Evolutionary conservation across 2,113 vertebrate species (phyloP).

Genomic region (Syngnathus floridae): DNA sequence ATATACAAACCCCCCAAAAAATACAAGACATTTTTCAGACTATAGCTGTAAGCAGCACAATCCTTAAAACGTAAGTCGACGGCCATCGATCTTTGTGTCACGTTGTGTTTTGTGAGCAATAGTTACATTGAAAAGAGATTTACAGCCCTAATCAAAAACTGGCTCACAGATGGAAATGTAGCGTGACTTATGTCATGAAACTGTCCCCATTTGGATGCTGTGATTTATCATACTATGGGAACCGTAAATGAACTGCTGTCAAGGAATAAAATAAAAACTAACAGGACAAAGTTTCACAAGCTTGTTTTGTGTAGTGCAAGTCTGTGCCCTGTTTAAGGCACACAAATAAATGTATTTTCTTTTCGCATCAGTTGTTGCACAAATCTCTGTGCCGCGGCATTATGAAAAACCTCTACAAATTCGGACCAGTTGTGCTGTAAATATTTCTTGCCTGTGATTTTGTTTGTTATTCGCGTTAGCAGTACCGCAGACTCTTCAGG

Average conservation of each 20-base stretch:
- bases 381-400: slow-evolving; percentile 44
- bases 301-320: slow-evolving; percentile 43
- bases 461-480: slow-evolving; percentile 30
- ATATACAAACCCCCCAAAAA: too few species aligned
- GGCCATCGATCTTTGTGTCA: slow-evolving; percentile 35
- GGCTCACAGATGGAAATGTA: slow-evolving; percentile 68
- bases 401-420: slow-evolving; percentile 55
- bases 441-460: slow-evolving; percentile 46
- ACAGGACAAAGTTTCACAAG: slow-evolving; percentile 36
- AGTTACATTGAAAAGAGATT: slow-evolving; percentile 58
- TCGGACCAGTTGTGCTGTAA: slow-evolving; percentile 28
- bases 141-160: slow-evolving; percentile 74
- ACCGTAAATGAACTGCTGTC: slow-evolving; percentile 44
- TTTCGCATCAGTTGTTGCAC: slow-evolving; percentile 50
- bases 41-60: slow-evolving; percentile 28
- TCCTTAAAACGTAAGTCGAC: slow-evolving; percentile 7
- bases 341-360: slow-evolving; percentile 61
- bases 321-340: slow-evolving; percentile 34
- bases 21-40: too few species aligned
- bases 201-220: slow-evolving; percentile 59
- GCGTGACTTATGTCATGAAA: slow-evolving; percentile 71
- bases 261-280: slow-evolving; percentile 22
- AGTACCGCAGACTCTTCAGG: slow-evolving; percentile 50
- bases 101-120: slow-evolving; percentile 5
- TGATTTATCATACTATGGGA: slow-evolving; percentile 63